phyloP scores from a whole-genome alignment of 2,113 vertebrate species.

The Petroica traversi region DNA sequence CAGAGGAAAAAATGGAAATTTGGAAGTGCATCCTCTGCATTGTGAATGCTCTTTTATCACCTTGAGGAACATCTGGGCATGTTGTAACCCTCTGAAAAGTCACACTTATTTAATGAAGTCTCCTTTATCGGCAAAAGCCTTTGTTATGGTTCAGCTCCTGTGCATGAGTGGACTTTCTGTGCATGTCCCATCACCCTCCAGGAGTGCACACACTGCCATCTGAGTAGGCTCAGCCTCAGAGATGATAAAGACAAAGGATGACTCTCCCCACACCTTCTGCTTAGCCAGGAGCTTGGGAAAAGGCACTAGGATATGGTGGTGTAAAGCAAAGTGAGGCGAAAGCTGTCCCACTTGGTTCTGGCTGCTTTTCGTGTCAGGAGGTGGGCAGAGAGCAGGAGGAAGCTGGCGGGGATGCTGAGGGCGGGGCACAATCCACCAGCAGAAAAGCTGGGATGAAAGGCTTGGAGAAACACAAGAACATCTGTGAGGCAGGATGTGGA shows the following conservation, averaged over 20 bases:
- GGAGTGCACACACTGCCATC: accelerated
- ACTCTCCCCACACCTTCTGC: neutral
- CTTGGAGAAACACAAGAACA: neutral
- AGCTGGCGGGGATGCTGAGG: neutral
- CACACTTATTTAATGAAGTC: neutral
- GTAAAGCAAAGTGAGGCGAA: neutral
- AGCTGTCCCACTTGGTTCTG: neutral
- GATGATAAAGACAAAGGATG: neutral
- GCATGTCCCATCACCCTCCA: neutral
- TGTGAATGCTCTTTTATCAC: neutral
- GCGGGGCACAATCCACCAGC: neutral
- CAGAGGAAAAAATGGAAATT: neutral
- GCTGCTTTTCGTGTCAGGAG: neutral
- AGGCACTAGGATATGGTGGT: neutral
- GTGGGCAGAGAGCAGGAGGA: neutral
- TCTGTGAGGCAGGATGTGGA: neutral
- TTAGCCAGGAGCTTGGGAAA: neutral
- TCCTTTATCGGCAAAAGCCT: neutral
- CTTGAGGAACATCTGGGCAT: neutral
- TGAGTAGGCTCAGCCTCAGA: neutral
- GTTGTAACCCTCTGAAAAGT: neutral
- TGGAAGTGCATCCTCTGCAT: neutral
- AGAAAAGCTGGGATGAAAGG: neutral
- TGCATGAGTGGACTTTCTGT: neutral
- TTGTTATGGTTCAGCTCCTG: neutral